These are phyloP conservation scores for Ceyx melanurus DNA, from an alignment of 2,113 vertebrate species.

Conservation along the genomic window DNA sequence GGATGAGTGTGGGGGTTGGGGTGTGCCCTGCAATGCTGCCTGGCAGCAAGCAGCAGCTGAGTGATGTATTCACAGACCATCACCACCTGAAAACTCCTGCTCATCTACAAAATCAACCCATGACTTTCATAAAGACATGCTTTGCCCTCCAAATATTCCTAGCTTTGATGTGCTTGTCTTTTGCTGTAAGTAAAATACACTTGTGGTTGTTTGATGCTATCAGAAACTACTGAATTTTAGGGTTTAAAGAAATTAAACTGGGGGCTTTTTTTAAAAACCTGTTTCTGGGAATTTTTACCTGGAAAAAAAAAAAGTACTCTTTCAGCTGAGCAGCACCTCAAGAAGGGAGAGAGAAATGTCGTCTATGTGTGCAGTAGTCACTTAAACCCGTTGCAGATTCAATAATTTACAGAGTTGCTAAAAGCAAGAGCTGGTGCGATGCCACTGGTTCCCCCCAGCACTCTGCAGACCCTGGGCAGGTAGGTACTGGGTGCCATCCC, in stretches of 20 bases:
- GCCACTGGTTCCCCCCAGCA: neutral
- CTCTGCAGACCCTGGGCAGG: fast-evolving
- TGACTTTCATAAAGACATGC: neutral
- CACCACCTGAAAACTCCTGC: neutral
- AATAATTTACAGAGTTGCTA: neutral
- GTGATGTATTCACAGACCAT: neutral
- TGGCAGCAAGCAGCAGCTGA: neutral
- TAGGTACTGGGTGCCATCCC: neutral
- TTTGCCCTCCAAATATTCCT: neutral
- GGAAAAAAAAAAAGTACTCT: neutral
- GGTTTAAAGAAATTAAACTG: neutral
- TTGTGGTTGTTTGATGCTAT: neutral
- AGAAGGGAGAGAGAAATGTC: neutral
- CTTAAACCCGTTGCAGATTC: neutral
- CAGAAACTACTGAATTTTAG: neutral
- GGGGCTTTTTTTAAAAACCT: neutral
- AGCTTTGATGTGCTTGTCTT: neutral
- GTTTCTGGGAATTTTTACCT: neutral
- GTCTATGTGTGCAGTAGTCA: neutral
- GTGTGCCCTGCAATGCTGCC: neutral
- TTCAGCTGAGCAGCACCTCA: neutral
- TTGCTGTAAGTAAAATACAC: neutral
- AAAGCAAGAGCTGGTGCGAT: neutral
- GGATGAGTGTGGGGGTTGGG: too few species aligned
- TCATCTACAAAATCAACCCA: neutral